These are phyloP conservation scores for Microplitis manilae DNA, from an alignment of 2,888 invertebrate genomes.

Conservation along the genomic window DNA sequence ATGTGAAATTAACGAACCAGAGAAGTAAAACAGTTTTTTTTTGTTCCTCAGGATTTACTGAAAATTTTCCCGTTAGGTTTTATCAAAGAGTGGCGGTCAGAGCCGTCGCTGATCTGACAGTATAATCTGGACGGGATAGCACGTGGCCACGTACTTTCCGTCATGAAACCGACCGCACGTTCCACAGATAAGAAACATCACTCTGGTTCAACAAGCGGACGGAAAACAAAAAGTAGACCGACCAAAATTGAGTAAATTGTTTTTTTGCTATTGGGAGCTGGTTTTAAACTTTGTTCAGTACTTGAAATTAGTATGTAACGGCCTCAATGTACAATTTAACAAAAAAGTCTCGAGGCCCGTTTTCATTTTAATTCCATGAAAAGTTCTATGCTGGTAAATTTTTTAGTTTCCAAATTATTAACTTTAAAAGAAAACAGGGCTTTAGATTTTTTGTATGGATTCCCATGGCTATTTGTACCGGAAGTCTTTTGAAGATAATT, in stretches of 20 bases:
- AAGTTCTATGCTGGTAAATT: too few species aligned
- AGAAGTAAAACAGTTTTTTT: not conserved
- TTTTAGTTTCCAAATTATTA: too few species aligned
- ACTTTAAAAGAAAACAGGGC: too few species aligned
- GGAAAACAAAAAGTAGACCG: slow-evolving; percentile 40
- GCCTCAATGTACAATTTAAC: too few species aligned
- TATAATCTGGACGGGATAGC: slow-evolving; percentile 57
- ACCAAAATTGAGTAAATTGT: not conserved
- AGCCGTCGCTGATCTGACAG: slow-evolving; percentile 55
- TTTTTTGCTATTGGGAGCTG: too few species aligned
- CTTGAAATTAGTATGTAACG: too few species aligned
- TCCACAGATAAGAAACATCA: slow-evolving; percentile 59
- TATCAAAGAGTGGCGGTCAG: slow-evolving; percentile 51
- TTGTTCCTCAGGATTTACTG: slow-evolving; percentile 7
- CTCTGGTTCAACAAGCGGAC: slow-evolving; percentile 32
- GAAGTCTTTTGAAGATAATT: too few species aligned
- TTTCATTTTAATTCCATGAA: too few species aligned
- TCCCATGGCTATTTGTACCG: too few species aligned
- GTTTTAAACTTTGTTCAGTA: too few species aligned
- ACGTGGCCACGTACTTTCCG: slow-evolving; percentile 58
- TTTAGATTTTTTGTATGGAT: not conserved
- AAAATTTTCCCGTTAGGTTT: slow-evolving; percentile 46
- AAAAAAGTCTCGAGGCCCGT: too few species aligned
- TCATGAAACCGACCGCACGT: slow-evolving; percentile 59
- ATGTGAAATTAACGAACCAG: not conserved